These are phyloP conservation scores for Creontiades dilutus DNA, from an alignment of 2,888 invertebrate species.

Conservation along the genomic window DNA sequence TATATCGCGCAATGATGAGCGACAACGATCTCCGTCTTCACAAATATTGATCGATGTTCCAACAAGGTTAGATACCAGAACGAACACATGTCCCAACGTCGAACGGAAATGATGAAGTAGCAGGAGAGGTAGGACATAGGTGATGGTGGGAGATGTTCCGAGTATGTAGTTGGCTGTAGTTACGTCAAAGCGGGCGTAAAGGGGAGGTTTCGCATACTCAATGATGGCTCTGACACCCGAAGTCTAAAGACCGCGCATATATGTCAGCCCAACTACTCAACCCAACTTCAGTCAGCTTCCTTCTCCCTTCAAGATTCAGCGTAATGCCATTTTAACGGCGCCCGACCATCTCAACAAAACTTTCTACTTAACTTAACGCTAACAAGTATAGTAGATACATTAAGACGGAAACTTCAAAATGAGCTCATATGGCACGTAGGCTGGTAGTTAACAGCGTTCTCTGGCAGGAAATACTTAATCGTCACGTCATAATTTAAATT, in stretches of 20 bases:
- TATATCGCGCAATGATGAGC: no score
- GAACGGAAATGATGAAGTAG: not conserved
- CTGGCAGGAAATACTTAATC: no score
- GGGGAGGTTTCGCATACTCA: slow-evolving; percentile 1
- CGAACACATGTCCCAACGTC: not conserved
- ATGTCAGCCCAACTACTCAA: not conserved
- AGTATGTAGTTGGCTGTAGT: not conserved
- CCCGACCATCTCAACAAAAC: not conserved
- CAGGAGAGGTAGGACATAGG: not conserved
- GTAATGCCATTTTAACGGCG: not conserved
- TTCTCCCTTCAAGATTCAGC: slow-evolving; percentile 9
- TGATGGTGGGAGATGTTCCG: not conserved
- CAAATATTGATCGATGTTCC: not conserved
- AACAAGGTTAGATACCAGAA: not conserved
- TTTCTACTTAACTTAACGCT: not conserved
- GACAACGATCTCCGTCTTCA: no score
- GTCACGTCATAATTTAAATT: no score
- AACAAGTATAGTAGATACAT: not conserved
- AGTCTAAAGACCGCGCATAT: not conserved
- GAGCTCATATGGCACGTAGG: not conserved
- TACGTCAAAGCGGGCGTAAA: slow-evolving; percentile 44
- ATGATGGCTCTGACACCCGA: slow-evolving; percentile 33
- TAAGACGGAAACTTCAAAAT: not conserved
- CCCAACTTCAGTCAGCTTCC: not conserved
- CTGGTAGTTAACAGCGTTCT: no score